Evolutionary conservation across 1,140 invertebrate species (phyloP).

Genomic region (Apis dorsata): DNA sequence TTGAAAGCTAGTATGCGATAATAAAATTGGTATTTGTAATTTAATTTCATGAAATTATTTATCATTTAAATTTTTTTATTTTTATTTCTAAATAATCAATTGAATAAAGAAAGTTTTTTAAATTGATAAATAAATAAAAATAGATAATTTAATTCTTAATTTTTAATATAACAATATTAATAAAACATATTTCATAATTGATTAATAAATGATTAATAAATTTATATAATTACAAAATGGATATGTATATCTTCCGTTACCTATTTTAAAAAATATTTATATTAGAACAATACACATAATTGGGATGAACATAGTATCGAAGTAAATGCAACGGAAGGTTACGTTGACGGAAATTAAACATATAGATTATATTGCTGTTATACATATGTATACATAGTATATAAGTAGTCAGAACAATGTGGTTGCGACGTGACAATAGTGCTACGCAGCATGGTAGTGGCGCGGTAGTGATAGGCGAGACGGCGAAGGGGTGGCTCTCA

Average conservation of each 20-base stretch:
- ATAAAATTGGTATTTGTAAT: not conserved
- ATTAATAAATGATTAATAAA: too few relatives aligned
- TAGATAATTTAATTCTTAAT: too few relatives aligned
- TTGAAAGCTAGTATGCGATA: not conserved
- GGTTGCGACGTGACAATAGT: not conserved
- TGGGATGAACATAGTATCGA: not conserved
- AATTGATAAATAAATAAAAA: not conserved
- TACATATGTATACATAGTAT: not conserved
- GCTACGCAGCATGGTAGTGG: not conserved
- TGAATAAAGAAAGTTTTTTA: not conserved
- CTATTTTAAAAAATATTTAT: not conserved
- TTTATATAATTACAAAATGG: too few relatives aligned
- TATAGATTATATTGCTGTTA: too few relatives aligned
- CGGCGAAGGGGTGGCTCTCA: constrained; percentile 58
- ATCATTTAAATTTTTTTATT: too few relatives aligned
- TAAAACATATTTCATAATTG: too few relatives aligned
- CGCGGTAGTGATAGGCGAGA: not conserved
- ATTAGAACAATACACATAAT: too few relatives aligned
- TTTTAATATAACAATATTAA: too few relatives aligned
- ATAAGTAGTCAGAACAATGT: not conserved
- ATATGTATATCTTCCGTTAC: not conserved
- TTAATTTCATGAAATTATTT: too few relatives aligned
- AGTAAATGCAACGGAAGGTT: constrained; percentile 12
- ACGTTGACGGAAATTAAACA: not conserved
- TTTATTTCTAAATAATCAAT: not conserved